Percentiles rank a stretch among this genome's conserved stretches.
Evolutionary conservation across 2,888 invertebrate species (phyloP).

Genomic region (Pachliopta kotzebuea): DNA sequence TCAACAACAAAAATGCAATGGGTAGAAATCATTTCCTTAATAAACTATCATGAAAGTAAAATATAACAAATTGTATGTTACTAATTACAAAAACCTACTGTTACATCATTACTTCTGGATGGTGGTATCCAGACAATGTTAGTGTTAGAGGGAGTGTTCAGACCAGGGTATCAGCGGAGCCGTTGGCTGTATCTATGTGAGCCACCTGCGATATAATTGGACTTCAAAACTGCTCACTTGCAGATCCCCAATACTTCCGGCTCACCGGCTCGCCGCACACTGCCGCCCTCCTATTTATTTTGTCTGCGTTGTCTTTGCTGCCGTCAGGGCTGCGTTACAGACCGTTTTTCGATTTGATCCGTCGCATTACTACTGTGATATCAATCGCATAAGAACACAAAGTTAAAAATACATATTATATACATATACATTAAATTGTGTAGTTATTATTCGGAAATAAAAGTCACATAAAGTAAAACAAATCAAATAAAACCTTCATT

Average conservation of each 20-base stretch:
- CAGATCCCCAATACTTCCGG: constrained; percentile 79
- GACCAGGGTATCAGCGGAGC: constrained; percentile 37
- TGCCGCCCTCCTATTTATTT: constrained; percentile 70
- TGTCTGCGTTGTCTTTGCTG: constrained; percentile 73
- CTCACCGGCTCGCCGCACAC: constrained; percentile 61
- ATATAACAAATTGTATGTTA: too few species aligned
- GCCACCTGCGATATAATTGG: constrained; percentile 77
- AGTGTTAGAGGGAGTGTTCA: not conserved
- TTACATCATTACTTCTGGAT: not conserved
- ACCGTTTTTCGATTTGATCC: constrained; percentile 60
- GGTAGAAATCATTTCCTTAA: too few species aligned
- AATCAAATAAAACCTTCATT: too few species aligned
- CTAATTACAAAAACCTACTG: too few species aligned
- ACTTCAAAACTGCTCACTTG: constrained; percentile 76
- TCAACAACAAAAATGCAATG: too few species aligned
- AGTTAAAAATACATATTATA: not conserved
- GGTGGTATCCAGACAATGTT: not conserved
- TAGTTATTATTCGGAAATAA: too few species aligned
- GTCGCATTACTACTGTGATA: constrained; percentile 64
- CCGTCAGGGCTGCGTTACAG: constrained; percentile 70
- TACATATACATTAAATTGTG: not conserved
- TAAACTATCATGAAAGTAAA: too few species aligned
- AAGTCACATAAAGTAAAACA: too few species aligned
- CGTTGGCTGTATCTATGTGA: constrained; percentile 43
- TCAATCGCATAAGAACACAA: constrained; percentile 52